Evolutionary conservation across 1,140 invertebrate species (phyloP).

Genomic region (Drosophila ironensis): DNA sequence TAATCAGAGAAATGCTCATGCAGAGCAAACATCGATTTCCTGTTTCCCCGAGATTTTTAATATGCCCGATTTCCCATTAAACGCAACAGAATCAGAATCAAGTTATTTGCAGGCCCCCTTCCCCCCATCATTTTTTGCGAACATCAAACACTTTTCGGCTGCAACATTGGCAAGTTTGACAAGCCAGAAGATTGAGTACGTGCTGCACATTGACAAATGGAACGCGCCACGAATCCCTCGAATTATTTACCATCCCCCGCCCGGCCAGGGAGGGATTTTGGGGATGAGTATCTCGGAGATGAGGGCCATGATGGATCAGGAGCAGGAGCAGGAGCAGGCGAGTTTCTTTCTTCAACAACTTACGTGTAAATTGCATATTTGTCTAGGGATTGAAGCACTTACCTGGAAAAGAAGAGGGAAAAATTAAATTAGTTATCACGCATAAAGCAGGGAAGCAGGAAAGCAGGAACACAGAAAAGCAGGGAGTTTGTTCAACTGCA

Average conservation of each 20-base stretch:
- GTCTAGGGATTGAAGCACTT: constrained; percentile 31
- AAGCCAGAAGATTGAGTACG: constrained; percentile 78
- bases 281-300: neutral
- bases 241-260: constrained; percentile 16
- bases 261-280: constrained; percentile 1
- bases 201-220: constrained; percentile 77
- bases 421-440: constrained; percentile 25
- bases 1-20: too few relatives aligned
- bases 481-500: too few relatives aligned
- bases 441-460: too few relatives aligned
- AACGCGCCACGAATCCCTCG: constrained; percentile 43
- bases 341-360: constrained; percentile 9
- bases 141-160: constrained; percentile 48
- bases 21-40: too few relatives aligned
- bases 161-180: constrained; percentile 79
- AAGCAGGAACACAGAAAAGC: too few relatives aligned
- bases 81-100: too few relatives aligned
- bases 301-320: constrained; percentile 22
- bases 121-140: neutral
- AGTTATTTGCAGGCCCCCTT: neutral
- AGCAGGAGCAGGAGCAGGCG: neutral
- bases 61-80: neutral
- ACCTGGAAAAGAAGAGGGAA: constrained; percentile 50
- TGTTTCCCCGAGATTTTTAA: too few relatives aligned
- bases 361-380: constrained; percentile 51